Base-by-base conservation (phyloP, 2,888 invertebrate species). In the Drosophila macrospina region DNA sequence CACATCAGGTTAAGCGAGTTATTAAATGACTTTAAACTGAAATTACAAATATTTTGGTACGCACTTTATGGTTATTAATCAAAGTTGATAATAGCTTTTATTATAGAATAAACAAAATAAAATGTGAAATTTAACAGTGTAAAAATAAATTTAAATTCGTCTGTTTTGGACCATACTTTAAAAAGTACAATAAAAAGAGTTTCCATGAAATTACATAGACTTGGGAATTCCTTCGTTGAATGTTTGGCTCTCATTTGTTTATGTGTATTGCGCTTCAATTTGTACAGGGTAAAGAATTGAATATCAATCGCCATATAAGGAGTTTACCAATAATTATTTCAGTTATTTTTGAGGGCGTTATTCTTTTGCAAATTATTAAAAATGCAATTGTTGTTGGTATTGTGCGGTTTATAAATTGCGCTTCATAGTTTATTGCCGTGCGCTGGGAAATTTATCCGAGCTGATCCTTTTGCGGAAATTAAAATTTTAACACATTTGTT, bases 401-500 rank as follows among this genome's bases (percentile, higher is more conserved):
- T 72, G 57, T 69, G 69, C 50, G 60, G 72, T 66, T 73, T 65
- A 74, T 65, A 81, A 74, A 81, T 72, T 74, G 72, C 66, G 42
- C 69, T 66, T 55, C 64, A 85, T 77, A 72, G 85, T 82, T 82
- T 74, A 84, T 84, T 69, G 68, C 61, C 61, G 34, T 48, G 64
- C 55, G 39, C 28, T 44, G 54, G 32, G 44, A 61, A 28, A 66
- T 73, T 84, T 69, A 78, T 71, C 63, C 70, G 28, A n/a, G 52
- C 52, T 84, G 70, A 83, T 74, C 72, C 78, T 74, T 78, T 72
- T 55, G 79, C 81, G 85, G 85, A 82, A 81, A 82, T 84, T 81
- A 63, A 81, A 76, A 80, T 70, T 63, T 70, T 66, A 66, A 51
- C 68, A 56, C 15, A 13, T 11, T 28, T 36, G 7, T 10, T 11